phyloP scores from a whole-genome alignment of 2,797 vertebrate species.

The Spinus pinus region DNA sequence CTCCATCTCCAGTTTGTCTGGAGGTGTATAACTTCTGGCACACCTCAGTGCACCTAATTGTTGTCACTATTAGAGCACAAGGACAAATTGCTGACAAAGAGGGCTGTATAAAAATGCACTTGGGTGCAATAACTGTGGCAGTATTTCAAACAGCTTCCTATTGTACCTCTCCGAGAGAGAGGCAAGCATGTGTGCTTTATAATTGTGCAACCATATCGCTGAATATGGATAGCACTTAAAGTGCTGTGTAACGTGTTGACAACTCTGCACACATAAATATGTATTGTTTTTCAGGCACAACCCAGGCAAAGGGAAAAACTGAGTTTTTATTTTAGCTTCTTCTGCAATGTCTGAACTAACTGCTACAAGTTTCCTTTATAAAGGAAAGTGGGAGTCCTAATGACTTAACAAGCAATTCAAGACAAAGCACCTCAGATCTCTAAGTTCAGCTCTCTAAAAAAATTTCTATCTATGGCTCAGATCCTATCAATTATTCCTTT shows the following conservation, averaged over 20 bases:
- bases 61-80: constrained; percentile 44
- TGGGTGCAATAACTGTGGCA: constrained; percentile 45
- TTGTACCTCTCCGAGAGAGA: constrained; percentile 35
- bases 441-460: constrained; percentile 10
- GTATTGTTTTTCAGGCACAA: constrained; percentile 50
- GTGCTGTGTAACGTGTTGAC: constrained; percentile 38
- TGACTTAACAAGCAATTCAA: constrained; percentile 4
- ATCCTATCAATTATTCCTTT: constrained; percentile 3
- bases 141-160: constrained; percentile 55
- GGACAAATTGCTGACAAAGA: constrained; percentile 57
- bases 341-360: not conserved
- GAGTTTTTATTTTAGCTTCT: constrained; percentile 39
- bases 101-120: constrained; percentile 43
- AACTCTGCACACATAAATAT: constrained; percentile 63
- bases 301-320: constrained; percentile 8
- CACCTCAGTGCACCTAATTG: constrained; percentile 31
- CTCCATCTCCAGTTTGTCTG: not conserved
- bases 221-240: constrained; percentile 38
- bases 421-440: constrained; percentile 1
- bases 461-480: constrained; percentile 16
- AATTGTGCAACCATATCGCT: constrained; percentile 48
- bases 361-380: not conserved
- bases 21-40: constrained; percentile 14
- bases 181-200: constrained; percentile 12
- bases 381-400: constrained; percentile 7